Conservation (phyloP, 1,140 invertebrate genomes). For the Plodia interpunctella region DNA sequence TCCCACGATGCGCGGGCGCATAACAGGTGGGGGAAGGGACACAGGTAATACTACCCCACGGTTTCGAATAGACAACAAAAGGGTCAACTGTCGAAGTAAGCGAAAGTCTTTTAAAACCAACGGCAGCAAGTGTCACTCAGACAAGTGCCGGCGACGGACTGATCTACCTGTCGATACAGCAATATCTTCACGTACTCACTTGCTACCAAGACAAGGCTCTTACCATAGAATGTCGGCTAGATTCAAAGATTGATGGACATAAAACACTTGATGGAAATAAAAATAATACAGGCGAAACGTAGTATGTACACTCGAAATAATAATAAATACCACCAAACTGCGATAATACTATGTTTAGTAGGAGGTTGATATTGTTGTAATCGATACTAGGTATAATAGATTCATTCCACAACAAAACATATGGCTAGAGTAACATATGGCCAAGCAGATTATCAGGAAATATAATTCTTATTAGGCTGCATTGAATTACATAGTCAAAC, state of each 20-base stretch:
- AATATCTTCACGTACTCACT: constrained; percentile 15
- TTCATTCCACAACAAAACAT: not conserved
- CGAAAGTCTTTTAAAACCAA: constrained; percentile 14
- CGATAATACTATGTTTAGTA: no score
- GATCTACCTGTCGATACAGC: constrained; percentile 18
- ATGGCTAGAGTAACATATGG: not conserved
- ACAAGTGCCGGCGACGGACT: constrained; percentile 19
- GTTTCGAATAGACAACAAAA: constrained; percentile 17
- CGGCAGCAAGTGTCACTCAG: constrained; percentile 21
- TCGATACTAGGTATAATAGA: not conserved
- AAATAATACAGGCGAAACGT: no score
- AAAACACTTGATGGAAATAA: not conserved
- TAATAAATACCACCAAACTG: no score
- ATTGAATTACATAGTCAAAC: not conserved
- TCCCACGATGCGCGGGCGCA: constrained; percentile 19
- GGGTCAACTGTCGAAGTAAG: constrained; percentile 15
- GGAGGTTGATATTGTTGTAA: not conserved
- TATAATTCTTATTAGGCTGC: not conserved
- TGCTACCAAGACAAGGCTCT: constrained; percentile 5
- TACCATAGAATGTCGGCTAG: not conserved
- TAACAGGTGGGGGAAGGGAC: constrained; percentile 37
- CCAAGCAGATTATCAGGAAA: not conserved
- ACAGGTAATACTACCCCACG: constrained; percentile 30
- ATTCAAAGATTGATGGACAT: not conserved
- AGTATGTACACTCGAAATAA: no score